phyloP scores from a whole-genome alignment of 1,140 invertebrate genomes.

The Hermetia illucens region DNA sequence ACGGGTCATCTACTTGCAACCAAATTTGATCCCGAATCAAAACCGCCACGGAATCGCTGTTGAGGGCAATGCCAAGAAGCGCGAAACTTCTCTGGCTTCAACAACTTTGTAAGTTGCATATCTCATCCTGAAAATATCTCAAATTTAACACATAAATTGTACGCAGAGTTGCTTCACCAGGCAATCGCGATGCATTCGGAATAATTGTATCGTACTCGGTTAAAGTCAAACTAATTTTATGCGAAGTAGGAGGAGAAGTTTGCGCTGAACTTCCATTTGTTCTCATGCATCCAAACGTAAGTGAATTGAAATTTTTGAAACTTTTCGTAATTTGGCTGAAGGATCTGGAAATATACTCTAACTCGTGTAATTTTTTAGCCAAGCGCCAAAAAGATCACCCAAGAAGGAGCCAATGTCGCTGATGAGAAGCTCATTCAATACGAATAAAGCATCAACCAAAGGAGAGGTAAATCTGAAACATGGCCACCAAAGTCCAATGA shows the following conservation, averaged over 20 bases:
- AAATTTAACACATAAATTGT: conserved; percentile 7
- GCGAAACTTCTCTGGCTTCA: conserved; percentile 83
- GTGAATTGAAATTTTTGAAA: neutral
- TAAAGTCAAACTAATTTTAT: conserved; percentile 91
- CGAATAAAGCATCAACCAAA: no score
- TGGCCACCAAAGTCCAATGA: no score
- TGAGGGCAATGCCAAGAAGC: conserved; percentile 79
- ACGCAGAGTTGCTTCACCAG: conserved; percentile 58
- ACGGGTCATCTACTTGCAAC: conserved; percentile 79
- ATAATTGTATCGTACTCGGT: conserved; percentile 82
- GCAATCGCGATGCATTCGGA: conserved; percentile 73
- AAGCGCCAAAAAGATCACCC: no score
- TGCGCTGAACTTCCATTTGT: conserved; percentile 94
- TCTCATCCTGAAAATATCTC: conserved; percentile 1
- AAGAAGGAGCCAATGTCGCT: no score
- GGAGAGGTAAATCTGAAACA: no score
- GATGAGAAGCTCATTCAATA: no score
- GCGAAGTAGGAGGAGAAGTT: conserved; percentile 86
- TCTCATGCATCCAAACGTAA: conserved; percentile 86
- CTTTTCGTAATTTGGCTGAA: no score
- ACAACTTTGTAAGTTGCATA: conserved; percentile 79
- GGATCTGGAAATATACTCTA: no score
- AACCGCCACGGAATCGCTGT: conserved; percentile 87
- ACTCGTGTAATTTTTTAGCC: no score
- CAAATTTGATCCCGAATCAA: conserved; percentile 63